These are phyloP conservation scores for Drosophila persimilis DNA, from an alignment of 1,140 invertebrate species.

Conservation along the genomic window DNA sequence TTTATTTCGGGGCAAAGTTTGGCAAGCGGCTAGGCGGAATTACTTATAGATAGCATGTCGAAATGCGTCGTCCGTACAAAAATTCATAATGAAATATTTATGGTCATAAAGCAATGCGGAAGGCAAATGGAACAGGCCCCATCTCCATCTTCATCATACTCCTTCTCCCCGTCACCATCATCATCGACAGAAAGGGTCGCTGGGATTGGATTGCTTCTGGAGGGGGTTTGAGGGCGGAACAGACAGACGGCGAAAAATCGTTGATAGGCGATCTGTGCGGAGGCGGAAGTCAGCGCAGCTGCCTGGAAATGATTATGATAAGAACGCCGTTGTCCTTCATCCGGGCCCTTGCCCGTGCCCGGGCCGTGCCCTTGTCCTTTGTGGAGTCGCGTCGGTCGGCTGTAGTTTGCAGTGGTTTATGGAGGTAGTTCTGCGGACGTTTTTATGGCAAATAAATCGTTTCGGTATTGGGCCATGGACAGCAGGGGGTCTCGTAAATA, in stretches of 20 bases:
- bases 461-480: slow-evolving; percentile 46
- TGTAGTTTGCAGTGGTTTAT: slow-evolving; percentile 36
- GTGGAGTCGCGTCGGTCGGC: not conserved
- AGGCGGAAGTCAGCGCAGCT: slow-evolving; percentile 72
- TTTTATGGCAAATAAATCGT: slow-evolving; percentile 65
- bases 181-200: slow-evolving; percentile 65
- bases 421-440: slow-evolving; percentile 59
- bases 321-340: slow-evolving; percentile 48
- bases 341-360: not conserved
- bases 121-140: slow-evolving; percentile 44
- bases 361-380: slow-evolving; percentile 32
- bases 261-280: slow-evolving; percentile 40
- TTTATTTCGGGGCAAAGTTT: slow-evolving; percentile 64
- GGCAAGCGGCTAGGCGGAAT: slow-evolving; percentile 50
- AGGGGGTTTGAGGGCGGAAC: slow-evolving; percentile 1
- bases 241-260: slow-evolving; percentile 11
- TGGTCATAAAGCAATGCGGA: slow-evolving; percentile 78
- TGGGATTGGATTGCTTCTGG: slow-evolving; percentile 35
- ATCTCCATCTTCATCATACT: slow-evolving; percentile 30
- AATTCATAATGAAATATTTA: slow-evolving; percentile 82
- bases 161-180: slow-evolving; percentile 12
- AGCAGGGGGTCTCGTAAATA: slow-evolving; percentile 31
- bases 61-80: slow-evolving; percentile 59
- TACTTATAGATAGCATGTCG: slow-evolving; percentile 65
- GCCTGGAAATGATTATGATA: slow-evolving; percentile 78